Conservation (phyloP, 1,140 invertebrate species). For the Hyles euphorbiae region DNA sequence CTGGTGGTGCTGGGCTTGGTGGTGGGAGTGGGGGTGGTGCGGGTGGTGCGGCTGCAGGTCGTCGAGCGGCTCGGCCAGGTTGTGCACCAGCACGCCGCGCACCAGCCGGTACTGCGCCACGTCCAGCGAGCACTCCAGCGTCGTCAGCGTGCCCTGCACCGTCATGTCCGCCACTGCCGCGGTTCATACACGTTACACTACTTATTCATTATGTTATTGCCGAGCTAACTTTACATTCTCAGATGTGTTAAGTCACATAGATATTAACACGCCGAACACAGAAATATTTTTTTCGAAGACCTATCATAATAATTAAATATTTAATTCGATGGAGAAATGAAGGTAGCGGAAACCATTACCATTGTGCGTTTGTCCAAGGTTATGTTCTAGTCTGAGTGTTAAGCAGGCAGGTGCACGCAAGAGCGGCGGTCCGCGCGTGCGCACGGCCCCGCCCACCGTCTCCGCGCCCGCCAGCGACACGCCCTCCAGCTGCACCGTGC, state of each 20-base stretch:
- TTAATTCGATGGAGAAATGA: no score
- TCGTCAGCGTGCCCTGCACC: constrained; percentile 90
- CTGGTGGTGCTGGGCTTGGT: background rate
- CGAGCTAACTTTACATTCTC: no score
- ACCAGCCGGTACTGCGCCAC: constrained; percentile 92
- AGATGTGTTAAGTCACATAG: no score
- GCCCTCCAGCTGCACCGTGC: constrained; percentile 41
- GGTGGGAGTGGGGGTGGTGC: constrained; percentile 21
- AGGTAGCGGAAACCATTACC: constrained; percentile 11
- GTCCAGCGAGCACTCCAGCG: constrained; percentile 89
- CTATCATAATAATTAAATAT: background rate
- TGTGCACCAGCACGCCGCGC: constrained; percentile 91
- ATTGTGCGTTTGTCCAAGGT: constrained; percentile 41
- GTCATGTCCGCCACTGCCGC: constrained; percentile 87
- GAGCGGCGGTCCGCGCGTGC: constrained; percentile 39
- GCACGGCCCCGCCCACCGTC: constrained; percentile 32
- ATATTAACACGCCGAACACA: no score
- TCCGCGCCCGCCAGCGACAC: constrained; percentile 31
- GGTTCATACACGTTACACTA: background rate
- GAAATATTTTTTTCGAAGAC: no score
- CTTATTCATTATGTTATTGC: background rate
- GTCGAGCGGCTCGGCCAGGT: constrained; percentile 87
- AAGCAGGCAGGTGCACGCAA: constrained; percentile 45
- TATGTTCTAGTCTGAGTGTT: constrained; percentile 40
- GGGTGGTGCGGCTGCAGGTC: constrained; percentile 25